A percentile compares a stretch with the other conserved stretches of the same genome.
Evolutionary conservation across 2,888 invertebrate genomes (phyloP).

Genomic region (Timema podura): DNA sequence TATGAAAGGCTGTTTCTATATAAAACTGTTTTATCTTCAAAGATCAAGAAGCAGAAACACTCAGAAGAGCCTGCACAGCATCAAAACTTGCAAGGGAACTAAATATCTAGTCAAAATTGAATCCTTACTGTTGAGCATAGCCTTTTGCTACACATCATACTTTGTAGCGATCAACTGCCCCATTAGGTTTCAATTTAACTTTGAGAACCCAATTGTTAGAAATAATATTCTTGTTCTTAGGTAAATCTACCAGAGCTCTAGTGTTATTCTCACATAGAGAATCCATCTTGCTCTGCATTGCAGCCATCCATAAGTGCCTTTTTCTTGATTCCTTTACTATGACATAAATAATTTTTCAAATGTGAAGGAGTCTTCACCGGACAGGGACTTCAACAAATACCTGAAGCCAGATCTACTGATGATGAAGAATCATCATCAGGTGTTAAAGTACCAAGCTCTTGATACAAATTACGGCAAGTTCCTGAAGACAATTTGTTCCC

Average conservation of each 20-base stretch:
- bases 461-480: too few species aligned
- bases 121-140: slow-evolving; percentile 33
- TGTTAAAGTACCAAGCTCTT: too few species aligned
- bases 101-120: slow-evolving; percentile 38
- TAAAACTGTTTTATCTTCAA: too few species aligned
- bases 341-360: not conserved
- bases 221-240: not conserved
- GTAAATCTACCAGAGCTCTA: slow-evolving; percentile 5
- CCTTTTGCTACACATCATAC: slow-evolving; percentile 37
- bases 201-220: not conserved
- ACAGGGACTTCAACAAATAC: too few species aligned
- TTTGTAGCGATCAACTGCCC: slow-evolving; percentile 33
- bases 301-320: not conserved
- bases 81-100: slow-evolving; percentile 37
- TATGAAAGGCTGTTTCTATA: too few species aligned
- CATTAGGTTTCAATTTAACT: not conserved
- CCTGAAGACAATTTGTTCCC: too few species aligned
- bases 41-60: slow-evolving; percentile 36
- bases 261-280: not conserved
- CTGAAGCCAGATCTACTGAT: too few species aligned
- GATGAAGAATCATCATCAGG: too few species aligned
- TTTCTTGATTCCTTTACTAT: not conserved
- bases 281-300: not conserved
- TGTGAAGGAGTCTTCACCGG: too few species aligned
- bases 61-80: slow-evolving; percentile 35